Conservation (phyloP, 2,888 invertebrate species). For the Crossocerus cetratus region DNA sequence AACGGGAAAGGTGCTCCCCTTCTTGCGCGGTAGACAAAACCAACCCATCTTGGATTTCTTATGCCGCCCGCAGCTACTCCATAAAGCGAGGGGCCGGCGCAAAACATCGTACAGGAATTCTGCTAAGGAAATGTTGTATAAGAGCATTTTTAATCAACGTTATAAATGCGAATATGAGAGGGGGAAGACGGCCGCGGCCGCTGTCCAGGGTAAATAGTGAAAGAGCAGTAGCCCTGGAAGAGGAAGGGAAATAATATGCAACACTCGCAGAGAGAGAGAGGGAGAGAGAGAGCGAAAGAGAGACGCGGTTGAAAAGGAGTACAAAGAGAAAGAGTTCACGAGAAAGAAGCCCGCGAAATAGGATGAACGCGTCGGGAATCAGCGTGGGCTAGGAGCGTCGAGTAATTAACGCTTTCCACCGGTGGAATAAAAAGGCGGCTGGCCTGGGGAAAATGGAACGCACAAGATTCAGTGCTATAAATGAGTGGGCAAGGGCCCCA, state of each 20-base stretch:
- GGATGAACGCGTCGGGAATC: neutral
- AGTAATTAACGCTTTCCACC: conserved; percentile 43
- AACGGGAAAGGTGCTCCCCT: no score
- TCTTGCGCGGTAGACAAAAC: no score
- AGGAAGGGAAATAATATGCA: neutral
- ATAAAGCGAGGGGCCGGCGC: neutral
- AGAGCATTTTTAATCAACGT: conserved; percentile 20
- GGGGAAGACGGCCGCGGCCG: neutral
- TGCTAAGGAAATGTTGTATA: conserved; percentile 13
- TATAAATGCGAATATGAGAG: neutral
- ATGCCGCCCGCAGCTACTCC: neutral
- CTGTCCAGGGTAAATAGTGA: neutral
- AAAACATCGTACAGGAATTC: conserved; percentile 10
- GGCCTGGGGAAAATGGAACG: neutral
- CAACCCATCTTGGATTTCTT: neutral
- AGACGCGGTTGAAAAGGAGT: neutral
- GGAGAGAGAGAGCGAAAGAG: neutral
- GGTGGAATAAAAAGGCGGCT: neutral
- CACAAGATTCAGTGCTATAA: conserved; percentile 18
- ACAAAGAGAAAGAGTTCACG: neutral
- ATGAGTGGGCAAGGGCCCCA: conserved; percentile 11
- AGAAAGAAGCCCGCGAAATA: neutral
- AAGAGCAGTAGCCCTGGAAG: neutral
- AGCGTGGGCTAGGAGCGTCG: conserved; percentile 5
- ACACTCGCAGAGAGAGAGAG: neutral